phyloP scores from a whole-genome alignment of 2,797 vertebrate genomes.

The Molossus alvarezi region DNA sequence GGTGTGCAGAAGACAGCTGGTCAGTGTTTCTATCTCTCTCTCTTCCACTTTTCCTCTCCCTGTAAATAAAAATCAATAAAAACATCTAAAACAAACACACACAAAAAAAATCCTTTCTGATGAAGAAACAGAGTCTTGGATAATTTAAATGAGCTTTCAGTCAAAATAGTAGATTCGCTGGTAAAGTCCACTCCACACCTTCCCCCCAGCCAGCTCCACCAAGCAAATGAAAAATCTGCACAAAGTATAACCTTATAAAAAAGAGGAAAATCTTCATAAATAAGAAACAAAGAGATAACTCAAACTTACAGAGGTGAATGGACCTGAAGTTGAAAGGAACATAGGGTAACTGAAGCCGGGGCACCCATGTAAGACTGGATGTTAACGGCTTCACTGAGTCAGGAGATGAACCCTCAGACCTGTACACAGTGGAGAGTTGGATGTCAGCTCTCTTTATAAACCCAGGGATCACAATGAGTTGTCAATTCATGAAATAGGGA shows the following conservation, averaged over 20 bases:
- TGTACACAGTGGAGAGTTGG: not conserved
- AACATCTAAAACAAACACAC: too few species aligned
- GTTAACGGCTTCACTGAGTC: not conserved
- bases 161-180: not conserved
- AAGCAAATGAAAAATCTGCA: not conserved
- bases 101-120: not conserved
- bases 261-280: not conserved
- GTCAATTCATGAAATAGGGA: not conserved
- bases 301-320: not conserved
- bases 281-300: not conserved
- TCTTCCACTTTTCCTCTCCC: too few species aligned
- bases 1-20: too few species aligned
- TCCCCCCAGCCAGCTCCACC: not conserved
- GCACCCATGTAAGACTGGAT: not conserved
- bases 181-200: not conserved
- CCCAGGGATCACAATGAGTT: not conserved
- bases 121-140: not conserved
- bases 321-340: not conserved
- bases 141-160: not conserved
- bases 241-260: not conserved
- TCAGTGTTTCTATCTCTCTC: too few species aligned
- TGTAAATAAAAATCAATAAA: too few species aligned
- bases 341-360: not conserved
- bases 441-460: not conserved
- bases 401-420: not conserved